Conservation (phyloP, 1,140 invertebrate species). For the Choristoneura fumiferana region DNA sequence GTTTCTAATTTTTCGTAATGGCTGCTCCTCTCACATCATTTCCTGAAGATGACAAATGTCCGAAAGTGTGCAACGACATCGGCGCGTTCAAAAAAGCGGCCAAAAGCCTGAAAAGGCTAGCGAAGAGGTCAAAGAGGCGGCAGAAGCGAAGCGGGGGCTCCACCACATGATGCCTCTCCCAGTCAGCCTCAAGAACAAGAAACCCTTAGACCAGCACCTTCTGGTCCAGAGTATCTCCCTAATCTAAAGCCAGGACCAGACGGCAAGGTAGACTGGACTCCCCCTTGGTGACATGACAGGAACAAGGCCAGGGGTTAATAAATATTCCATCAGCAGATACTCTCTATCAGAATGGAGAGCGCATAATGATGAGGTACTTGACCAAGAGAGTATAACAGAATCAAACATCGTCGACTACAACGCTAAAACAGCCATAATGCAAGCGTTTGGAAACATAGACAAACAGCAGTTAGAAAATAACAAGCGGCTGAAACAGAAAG, state of each 20-base stretch:
- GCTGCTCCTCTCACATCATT: constrained; percentile 39
- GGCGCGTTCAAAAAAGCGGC: constrained; percentile 59
- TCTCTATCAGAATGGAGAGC: constrained; percentile 84
- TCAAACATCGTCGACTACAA: constrained; percentile 78
- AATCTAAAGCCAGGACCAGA: constrained; percentile 83
- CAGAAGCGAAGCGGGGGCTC: constrained; percentile 37
- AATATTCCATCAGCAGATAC: constrained; percentile 85
- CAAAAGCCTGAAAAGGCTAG: constrained; percentile 45
- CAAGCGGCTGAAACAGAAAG: constrained; percentile 80
- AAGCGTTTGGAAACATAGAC: constrained; percentile 81
- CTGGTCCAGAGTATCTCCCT: constrained; percentile 65
- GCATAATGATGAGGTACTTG: constrained; percentile 81
- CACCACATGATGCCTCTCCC: too few relatives aligned
- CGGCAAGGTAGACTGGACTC: constrained; percentile 84
- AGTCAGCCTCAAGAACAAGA: constrained; percentile 23
- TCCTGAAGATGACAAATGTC: constrained; percentile 59
- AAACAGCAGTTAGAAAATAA: constrained; percentile 84
- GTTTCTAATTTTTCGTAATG: constrained; percentile 28
- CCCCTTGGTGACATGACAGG: constrained; percentile 83
- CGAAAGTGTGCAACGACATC: constrained; percentile 58
- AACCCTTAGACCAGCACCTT: constrained; percentile 21
- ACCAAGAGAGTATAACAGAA: constrained; percentile 68
- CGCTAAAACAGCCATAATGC: constrained; percentile 79
- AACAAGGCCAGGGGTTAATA: constrained; percentile 84
- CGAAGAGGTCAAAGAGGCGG: constrained; percentile 45